Evolutionary conservation across 2,113 vertebrate species (phyloP).

Genomic region (Onychostoma macrolepis): DNA sequence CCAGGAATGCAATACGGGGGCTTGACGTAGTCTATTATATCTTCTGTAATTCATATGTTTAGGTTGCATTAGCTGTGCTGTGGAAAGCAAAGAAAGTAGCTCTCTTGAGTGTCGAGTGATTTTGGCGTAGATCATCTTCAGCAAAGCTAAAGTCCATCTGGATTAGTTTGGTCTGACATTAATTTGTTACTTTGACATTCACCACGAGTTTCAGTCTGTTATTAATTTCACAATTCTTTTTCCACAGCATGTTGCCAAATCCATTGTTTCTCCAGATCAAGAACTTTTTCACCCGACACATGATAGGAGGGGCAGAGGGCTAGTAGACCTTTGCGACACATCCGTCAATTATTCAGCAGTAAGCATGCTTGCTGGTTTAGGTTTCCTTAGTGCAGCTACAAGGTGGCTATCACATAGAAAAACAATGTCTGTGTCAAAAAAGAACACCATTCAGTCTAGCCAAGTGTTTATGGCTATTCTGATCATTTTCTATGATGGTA

Average conservation of each 20-base stretch:
- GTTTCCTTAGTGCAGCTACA: constrained; percentile 66
- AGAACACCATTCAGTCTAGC: constrained; percentile 39
- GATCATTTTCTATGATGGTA: background rate
- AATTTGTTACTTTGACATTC: background rate
- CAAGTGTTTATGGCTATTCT: background rate
- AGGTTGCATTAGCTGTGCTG: background rate
- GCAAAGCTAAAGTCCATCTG: background rate
- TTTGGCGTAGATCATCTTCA: background rate
- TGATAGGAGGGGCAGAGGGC: constrained; percentile 52
- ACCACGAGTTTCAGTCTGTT: background rate
- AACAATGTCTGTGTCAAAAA: constrained; percentile 51
- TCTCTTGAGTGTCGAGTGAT: background rate
- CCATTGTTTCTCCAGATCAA: constrained; percentile 31
- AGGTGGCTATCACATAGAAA: constrained; percentile 65
- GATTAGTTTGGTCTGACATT: background rate
- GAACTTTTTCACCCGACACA: constrained; percentile 53
- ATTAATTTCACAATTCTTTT: background rate
- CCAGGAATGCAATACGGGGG: background rate
- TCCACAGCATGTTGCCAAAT: constrained; percentile 41
- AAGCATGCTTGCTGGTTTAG: constrained; percentile 61
- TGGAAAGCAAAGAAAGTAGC: background rate
- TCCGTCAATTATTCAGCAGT: constrained; percentile 76
- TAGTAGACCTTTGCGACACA: constrained; percentile 54
- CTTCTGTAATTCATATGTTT: constrained; percentile 4
- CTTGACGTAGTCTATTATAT: background rate